A percentile compares a stretch with the other conserved stretches of the same genome.
phyloP scores from a whole-genome alignment of 2,797 vertebrate species.

The Pseudochaenichthys georgianus region DNA sequence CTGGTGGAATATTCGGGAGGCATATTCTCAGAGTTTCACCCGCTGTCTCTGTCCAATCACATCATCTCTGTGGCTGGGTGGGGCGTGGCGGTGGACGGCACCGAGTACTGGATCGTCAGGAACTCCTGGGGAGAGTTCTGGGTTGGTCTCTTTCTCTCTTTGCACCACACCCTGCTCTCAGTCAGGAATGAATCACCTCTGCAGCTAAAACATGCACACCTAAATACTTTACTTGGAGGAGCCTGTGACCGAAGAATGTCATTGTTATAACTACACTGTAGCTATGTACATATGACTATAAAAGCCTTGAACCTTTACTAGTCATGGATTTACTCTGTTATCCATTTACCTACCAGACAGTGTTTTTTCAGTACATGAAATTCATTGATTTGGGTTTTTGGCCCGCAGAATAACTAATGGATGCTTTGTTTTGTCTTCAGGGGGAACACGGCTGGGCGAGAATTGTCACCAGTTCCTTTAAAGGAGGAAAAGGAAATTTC shows the following conservation, averaged over 20 bases:
- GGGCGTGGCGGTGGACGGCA: conserved; percentile 85
- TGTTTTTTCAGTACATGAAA: background rate
- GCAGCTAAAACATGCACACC: background rate
- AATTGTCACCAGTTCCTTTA: conserved; percentile 94
- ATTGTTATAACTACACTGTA: too few species aligned
- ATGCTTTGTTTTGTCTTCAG: conserved; percentile 74
- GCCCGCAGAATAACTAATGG: background rate
- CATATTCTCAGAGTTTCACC: conserved; percentile 88
- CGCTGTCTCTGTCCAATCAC: conserved; percentile 87
- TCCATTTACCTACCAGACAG: background rate
- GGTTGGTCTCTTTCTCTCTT: conserved; percentile 79
- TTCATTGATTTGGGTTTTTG: background rate
- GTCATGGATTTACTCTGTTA: background rate
- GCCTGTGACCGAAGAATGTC: too few species aligned
- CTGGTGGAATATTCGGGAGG: conserved; percentile 91
- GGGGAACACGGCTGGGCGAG: conserved; percentile 94
- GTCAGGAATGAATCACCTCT: background rate
- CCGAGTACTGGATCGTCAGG: conserved; percentile 95
- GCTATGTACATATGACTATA: too few species aligned
- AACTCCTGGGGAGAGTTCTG: conserved; percentile 99
- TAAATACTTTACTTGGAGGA: too few species aligned
- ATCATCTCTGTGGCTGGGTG: conserved; percentile 95
- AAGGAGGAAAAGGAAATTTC: conserved; percentile 87
- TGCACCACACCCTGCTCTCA: conserved; percentile 7
- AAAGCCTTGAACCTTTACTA: too few species aligned